Evolutionary conservation across 1,140 invertebrate genomes (phyloP), one percentile per base, ranked within the genome.

Genomic region (Anoplophora glabripennis): DNA sequence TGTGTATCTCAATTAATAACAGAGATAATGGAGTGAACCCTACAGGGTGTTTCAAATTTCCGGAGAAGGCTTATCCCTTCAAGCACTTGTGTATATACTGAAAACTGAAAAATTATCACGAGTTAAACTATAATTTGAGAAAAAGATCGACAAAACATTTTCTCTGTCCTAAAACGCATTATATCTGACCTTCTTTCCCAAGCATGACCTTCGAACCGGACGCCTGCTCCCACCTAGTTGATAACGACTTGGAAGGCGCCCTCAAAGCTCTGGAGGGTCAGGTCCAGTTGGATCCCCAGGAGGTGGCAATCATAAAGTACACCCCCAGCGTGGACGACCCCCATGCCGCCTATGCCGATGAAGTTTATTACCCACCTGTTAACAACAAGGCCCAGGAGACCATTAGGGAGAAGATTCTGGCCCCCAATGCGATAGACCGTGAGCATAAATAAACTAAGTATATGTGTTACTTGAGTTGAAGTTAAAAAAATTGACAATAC

Each of bases 231-330:
- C 70, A 75, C 59, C 67, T 77, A 18, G 67, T 72, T 7, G 77
- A 79, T 64, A 79, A 81, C 64, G 80, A 82, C 61, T 64, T 82
- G 38, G 78, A 80, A 66, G 79, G 78, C 3, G 80, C 80, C 33
- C 61, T 82, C 63, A 69, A 70, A 66, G 77, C 75, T 46, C 70
- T 81, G 15, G 78, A 81, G 61, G 74, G 75, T 36, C 76, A 78
- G 58, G 77, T 79, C 37, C 68, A 74, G 47, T 70, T 83, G 36
- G 86, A 86, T 64, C 83, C 87, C 4, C 80, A 83, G 40, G 80
- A 85, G 46, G 75, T 91, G 61, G 90, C 90, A 14, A 87, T 87
- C 63, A 85, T 94, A 1, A 86, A 85, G 57, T 93, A 90, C 64
- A 87, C 83, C 0, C 89, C 90, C 4, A 90, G 88, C 53, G 80